These are phyloP conservation scores for Cerceris ruficornis DNA, from an alignment of 2,888 invertebrate genomes.

Conservation along the genomic window DNA sequence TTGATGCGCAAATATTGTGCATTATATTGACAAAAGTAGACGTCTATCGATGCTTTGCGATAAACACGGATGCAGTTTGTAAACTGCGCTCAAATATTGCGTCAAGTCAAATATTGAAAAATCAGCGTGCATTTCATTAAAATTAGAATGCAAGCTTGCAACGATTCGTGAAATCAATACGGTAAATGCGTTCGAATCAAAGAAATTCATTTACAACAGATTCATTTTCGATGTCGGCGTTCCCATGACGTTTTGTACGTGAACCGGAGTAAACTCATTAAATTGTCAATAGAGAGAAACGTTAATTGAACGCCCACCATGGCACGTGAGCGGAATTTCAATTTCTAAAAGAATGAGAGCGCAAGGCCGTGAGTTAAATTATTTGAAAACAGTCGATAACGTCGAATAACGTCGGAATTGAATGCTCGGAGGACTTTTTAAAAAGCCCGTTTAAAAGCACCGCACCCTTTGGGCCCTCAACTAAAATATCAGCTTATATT, in stretches of 20 bases:
- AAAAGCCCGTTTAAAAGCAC: not conserved
- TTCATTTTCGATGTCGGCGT: not conserved
- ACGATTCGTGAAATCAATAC: not conserved
- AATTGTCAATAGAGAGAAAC: not conserved
- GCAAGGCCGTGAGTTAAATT: not conserved
- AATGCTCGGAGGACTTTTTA: not conserved
- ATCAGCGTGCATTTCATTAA: not conserved
- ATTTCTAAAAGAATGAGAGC: not conserved
- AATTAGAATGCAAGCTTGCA: too few relatives aligned
- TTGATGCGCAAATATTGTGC: too few relatives aligned
- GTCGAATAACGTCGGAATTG: not conserved
- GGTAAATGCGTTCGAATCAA: not conserved
- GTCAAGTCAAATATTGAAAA: not conserved
- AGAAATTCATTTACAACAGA: not conserved
- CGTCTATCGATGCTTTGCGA: not conserved
- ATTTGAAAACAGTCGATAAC: not conserved
- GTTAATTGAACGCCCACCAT: not conserved
- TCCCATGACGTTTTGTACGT: not conserved
- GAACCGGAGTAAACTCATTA: not conserved
- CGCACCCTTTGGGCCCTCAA: not conserved
- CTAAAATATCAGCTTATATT: not conserved
- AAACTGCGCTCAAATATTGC: not conserved
- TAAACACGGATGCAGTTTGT: not conserved
- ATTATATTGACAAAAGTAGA: too few relatives aligned
- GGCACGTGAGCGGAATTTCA: not conserved